Evolutionary conservation across 2,797 vertebrate species (phyloP), one percentile per base, ranked within the genome.

Genomic region (Pyrrhura leucotis): DNA sequence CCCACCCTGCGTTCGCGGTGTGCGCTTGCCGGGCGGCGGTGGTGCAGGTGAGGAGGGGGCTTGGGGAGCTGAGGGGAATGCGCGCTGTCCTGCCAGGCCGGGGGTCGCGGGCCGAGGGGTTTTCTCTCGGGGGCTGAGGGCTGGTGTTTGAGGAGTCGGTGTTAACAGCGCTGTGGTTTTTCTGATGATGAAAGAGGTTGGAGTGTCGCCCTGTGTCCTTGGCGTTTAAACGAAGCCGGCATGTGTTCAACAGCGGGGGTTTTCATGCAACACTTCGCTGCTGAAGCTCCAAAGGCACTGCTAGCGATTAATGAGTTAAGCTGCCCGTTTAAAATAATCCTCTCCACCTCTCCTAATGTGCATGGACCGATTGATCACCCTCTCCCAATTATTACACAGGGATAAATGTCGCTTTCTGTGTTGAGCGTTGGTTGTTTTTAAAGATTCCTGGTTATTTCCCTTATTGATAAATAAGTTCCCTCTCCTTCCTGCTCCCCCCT

Each of bases 401-500:
- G 88, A 53, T 54, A 76, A 85, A 66, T 48, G 22, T 67, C 29
- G 51, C 37, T 48, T 69, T 90, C 63, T 51, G 35, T 69, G 72
- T 40, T 39, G 33, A 85, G 73, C 9, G 2, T 44, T 63, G 79
- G 47, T 69, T 85, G 51, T 53, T 74, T 85, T 69, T 20, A n/a
- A 74, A 53, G 81, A 74, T 72, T 53, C 63, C 65, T 94, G 37
- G 42, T 82, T 82, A 74, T 95, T 96, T 93, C 89, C 90, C 85
- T 39, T 95, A 93, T 85, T 92, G 92, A 94, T 94, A 92, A 96
- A 80, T 95, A 93, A 92, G 90, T 93, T 93, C 94, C 90, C 82
- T 95, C 88, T 88, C 82, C 93, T 93, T 92, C 92, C 89, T 95
- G 84, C 93, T 78, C 85, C 93, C 89, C 65, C 89, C 67, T 47